phyloP scores from a whole-genome alignment of 2,113 vertebrate species.

The Lophochroa leadbeateri region DNA sequence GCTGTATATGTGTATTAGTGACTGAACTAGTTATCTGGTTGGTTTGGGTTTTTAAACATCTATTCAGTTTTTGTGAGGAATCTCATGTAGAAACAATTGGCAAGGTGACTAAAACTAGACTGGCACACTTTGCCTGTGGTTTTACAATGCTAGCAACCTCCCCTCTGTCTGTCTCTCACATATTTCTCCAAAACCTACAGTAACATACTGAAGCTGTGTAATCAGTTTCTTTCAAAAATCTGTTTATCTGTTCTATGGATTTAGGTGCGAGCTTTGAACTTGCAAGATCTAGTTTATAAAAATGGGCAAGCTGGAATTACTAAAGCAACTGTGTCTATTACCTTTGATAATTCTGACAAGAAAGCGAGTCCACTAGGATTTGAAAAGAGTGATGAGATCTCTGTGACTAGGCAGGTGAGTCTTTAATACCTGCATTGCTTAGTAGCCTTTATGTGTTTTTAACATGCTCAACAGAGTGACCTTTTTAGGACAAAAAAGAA shows the following conservation, averaged over 20 bases:
- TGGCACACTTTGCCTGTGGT: background rate
- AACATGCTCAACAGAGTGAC: background rate
- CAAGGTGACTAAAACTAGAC: background rate
- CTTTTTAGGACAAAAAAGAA: background rate
- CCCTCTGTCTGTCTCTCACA: background rate
- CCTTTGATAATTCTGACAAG: constrained; percentile 95
- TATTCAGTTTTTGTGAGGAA: background rate
- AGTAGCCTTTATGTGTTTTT: background rate
- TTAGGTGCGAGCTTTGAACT: constrained; percentile 90
- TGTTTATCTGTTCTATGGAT: background rate
- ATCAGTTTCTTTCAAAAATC: background rate
- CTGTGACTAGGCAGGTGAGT: constrained; percentile 90
- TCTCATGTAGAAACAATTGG: background rate
- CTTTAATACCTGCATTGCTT: background rate
- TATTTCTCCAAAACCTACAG: background rate
- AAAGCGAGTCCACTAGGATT: constrained; percentile 91
- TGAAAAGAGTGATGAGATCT: constrained; percentile 90
- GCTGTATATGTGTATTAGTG: background rate
- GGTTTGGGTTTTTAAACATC: background rate
- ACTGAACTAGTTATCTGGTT: background rate
- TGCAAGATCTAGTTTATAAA: constrained; percentile 96
- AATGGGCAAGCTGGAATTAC: constrained; percentile 91
- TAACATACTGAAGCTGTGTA: background rate
- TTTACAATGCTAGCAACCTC: background rate
- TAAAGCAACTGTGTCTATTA: constrained; percentile 91